Evolutionary conservation across 2,113 vertebrate genomes (phyloP).

Genomic region (Erpornis zantholeuca): DNA sequence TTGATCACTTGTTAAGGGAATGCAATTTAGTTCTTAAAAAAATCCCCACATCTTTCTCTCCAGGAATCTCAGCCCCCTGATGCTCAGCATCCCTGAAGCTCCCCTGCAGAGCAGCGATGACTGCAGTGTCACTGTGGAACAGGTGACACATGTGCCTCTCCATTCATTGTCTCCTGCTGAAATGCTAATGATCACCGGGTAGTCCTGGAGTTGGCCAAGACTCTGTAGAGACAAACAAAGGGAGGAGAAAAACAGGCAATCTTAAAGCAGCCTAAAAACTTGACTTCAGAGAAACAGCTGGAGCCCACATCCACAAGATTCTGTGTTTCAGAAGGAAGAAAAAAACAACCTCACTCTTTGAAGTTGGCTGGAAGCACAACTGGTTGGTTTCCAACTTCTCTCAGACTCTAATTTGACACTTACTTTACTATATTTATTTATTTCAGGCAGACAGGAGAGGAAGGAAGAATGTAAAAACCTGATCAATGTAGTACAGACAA

Average conservation of each 20-base stretch:
- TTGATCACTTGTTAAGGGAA: background rate
- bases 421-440: background rate
- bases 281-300: conserved; percentile 28
- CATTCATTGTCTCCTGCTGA: background rate
- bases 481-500: background rate
- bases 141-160: background rate
- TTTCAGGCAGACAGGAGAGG: background rate
- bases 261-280: background rate
- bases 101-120: background rate
- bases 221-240: background rate
- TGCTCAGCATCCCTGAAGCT: background rate
- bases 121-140: background rate
- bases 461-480: background rate
- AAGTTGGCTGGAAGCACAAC: background rate
- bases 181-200: background rate
- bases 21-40: background rate
- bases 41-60: conserved; percentile 5
- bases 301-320: conserved; percentile 2
- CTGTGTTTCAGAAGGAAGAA: background rate
- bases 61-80: background rate
- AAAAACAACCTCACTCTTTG: background rate
- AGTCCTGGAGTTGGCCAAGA: background rate
- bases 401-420: background rate
- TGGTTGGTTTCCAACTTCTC: background rate
- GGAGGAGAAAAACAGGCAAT: background rate